A percentile compares a stretch with the other conserved stretches of the same genome.
Evolutionary conservation across 2,113 vertebrate species (phyloP).

Genomic region (Bubalus kerabau): DNA sequence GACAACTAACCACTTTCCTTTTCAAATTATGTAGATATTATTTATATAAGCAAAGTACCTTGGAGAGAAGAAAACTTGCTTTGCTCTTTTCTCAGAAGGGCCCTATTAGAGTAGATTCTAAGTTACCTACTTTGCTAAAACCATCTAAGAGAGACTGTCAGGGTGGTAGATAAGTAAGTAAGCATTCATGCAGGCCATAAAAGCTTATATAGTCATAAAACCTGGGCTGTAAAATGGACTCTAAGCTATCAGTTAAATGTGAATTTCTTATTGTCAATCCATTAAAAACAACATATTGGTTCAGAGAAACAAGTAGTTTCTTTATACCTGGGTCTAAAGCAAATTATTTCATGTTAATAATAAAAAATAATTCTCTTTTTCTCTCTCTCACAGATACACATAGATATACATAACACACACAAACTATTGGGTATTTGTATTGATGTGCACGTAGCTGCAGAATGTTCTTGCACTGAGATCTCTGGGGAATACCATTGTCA

Average conservation of each 20-base stretch:
- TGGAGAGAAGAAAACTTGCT: neutral
- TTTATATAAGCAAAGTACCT: neutral
- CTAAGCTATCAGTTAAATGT: neutral
- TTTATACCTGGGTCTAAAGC: neutral
- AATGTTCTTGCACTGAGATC: neutral
- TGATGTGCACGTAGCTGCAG: neutral
- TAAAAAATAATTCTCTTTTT: neutral
- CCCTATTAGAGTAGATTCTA: neutral
- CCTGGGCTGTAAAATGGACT: neutral
- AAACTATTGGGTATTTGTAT: neutral
- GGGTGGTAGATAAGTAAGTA: neutral
- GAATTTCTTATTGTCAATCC: neutral
- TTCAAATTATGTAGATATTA: neutral
- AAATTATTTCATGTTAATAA: neutral
- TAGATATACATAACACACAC: neutral
- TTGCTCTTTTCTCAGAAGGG: neutral
- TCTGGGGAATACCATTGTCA: neutral
- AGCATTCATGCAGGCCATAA: neutral
- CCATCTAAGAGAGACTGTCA: neutral
- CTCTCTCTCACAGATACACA: neutral
- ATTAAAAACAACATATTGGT: neutral
- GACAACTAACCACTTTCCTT: neutral
- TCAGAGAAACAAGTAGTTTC: neutral
- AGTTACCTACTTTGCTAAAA: neutral
- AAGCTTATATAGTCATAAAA: neutral